These are phyloP conservation scores for Microtus montanus DNA, from an alignment of 2,113 vertebrate genomes.

Conservation along the genomic window DNA sequence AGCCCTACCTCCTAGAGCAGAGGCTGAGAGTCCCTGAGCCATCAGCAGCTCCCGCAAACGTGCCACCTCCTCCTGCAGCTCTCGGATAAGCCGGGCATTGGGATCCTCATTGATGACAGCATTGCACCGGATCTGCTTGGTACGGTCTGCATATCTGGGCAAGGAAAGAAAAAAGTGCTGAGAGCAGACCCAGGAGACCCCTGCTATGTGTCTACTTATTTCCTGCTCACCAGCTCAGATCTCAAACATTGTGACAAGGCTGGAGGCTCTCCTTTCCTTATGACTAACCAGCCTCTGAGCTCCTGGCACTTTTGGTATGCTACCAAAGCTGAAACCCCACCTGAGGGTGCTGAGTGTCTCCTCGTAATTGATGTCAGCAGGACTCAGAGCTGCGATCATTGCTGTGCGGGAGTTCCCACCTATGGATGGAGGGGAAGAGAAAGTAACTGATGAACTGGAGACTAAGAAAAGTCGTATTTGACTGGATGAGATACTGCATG, in stretches of 20 bases:
- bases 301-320: background rate
- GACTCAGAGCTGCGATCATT: slow-evolving; percentile 94
- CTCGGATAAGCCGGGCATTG: slow-evolving; percentile 92
- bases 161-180: background rate
- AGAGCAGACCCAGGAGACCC: background rate
- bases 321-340: slow-evolving; percentile 59
- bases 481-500: accelerated
- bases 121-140: slow-evolving; percentile 94
- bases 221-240: background rate
- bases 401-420: slow-evolving; percentile 94
- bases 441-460: background rate
- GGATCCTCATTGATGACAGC: slow-evolving; percentile 94
- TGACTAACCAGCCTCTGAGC: background rate
- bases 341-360: slow-evolving; percentile 92
- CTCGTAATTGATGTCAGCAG: slow-evolving; percentile 93
- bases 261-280: background rate
- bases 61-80: slow-evolving; percentile 92
- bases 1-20: slow-evolving; percentile 71
- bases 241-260: background rate
- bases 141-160: slow-evolving; percentile 90
- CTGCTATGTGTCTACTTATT: background rate
- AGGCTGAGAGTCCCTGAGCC: slow-evolving; percentile 89
- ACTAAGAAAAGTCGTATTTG: background rate
- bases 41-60: slow-evolving; percentile 89
- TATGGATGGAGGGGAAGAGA: slow-evolving; percentile 63